Evolutionary conservation across 2,888 invertebrate genomes (phyloP).

Genomic region (Notocelia uddmanniana): DNA sequence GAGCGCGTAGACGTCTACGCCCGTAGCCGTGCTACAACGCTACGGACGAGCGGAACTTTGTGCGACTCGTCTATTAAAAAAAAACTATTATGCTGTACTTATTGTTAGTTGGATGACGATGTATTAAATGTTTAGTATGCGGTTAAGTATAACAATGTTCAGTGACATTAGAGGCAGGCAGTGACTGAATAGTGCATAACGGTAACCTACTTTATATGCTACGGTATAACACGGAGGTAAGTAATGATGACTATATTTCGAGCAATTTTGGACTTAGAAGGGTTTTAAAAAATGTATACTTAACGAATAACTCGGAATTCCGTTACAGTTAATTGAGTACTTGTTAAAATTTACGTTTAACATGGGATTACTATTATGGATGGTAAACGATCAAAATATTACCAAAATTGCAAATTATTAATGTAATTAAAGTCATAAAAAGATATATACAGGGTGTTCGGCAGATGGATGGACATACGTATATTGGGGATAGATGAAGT

Average conservation of each 20-base stretch:
- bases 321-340: no score
- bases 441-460: no score
- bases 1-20: slow-evolving; percentile 72
- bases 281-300: not conserved
- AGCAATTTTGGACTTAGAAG: not conserved
- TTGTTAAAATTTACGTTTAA: no score
- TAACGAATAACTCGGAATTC: not conserved
- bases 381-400: no score
- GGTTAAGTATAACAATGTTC: slow-evolving; percentile 57
- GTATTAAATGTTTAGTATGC: slow-evolving; percentile 37
- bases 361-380: no score
- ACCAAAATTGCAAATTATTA: no score
- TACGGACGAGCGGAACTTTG: slow-evolving; percentile 51
- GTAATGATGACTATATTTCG: slow-evolving; percentile 58
- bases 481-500: no score
- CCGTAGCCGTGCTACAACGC: slow-evolving; percentile 62
- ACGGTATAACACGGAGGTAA: slow-evolving; percentile 72
- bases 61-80: slow-evolving; percentile 9
- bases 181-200: slow-evolving; percentile 70
- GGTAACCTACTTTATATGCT: slow-evolving; percentile 74
- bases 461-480: no score
- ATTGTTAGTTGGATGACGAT: not conserved
- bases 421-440: no score
- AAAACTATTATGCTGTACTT: not conserved
- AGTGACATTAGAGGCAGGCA: slow-evolving; percentile 62